Base-by-base conservation (phyloP, 2,113 vertebrate genomes). In the Ahaetulla prasina region DNA sequence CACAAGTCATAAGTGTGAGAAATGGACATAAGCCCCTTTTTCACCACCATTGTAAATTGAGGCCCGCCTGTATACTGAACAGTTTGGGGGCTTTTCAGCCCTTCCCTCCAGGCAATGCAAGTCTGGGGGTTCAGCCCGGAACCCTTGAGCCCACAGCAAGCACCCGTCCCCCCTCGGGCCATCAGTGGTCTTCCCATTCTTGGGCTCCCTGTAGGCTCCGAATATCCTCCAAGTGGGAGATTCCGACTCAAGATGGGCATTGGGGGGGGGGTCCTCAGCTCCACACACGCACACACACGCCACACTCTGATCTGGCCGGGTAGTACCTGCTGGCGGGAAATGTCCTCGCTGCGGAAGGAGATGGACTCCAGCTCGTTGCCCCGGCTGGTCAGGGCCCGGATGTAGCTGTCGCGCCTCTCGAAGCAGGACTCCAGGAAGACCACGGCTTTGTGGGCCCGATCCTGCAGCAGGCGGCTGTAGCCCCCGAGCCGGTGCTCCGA, bases 361-460 rank as follows among this genome's bases (percentile, higher is more conserved):
- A 99, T 99, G 90, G 99, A 99, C 95, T 99, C 99, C 0, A 99
- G 98, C 95, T 99, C 98, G 22, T 98, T 99, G 95, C 99, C 99
- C 90, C 99, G 97, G 97, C 99, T 99, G 57, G 99, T 99, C 93
- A 99, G 98, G 43, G 98, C 99, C 94, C 99, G 96, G 68, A 99
- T 95, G 93, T 97, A 98, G 43, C 98, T 98, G 92, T 99, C 98
- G 47, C 98, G 97, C 93, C 97, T 98, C 96, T 99, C 99, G 0
- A 99, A 99, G 43, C 98, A 96, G 87, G 97, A 98, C 96, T 99
- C 99, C 25, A 99, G 97, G 97, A 99, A 99, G 93, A 97, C 96
- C 25, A 99, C 98, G 7, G 99, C 98, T 91, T 97, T 97, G 94
- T 98, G 98, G 95, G 99, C 99, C 92, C 98, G 98, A 95, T 99